These are phyloP conservation scores for Suillia variegata DNA, from an alignment of 2,888 invertebrate genomes.

Conservation along the genomic window DNA sequence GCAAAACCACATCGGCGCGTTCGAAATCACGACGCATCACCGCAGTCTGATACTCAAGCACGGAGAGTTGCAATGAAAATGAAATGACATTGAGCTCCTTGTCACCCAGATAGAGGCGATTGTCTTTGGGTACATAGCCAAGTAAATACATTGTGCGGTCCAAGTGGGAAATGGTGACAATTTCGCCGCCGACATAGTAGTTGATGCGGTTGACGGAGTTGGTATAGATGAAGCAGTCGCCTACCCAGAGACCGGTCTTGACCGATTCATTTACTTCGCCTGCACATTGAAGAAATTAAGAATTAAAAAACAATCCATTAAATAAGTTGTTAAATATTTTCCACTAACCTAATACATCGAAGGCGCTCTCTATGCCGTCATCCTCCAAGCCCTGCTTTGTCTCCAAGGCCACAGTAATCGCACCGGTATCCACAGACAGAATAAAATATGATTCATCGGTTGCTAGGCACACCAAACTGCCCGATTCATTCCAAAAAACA, in stretches of 20 bases:
- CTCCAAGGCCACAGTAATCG: conserved; percentile 78
- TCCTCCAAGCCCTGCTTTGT: conserved; percentile 79
- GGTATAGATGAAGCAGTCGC: conserved; percentile 99
- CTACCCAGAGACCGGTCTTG: conserved; percentile 95
- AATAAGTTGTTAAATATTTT: neutral
- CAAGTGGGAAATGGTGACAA: conserved; percentile 96
- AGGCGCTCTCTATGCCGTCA: conserved; percentile 95
- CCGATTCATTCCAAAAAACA: conserved; percentile 97
- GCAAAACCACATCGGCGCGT: conserved; percentile 91
- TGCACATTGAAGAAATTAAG: conserved; percentile 25
- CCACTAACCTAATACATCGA: conserved; percentile 72
- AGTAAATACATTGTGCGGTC: conserved; percentile 97
- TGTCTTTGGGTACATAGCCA: conserved; percentile 95
- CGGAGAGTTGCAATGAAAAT: conserved; percentile 91
- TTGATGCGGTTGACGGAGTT: conserved; percentile 96
- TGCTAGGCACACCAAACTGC: conserved; percentile 89
- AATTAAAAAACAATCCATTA: neutral
- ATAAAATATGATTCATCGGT: conserved; percentile 96
- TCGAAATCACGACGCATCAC: conserved; percentile 98
- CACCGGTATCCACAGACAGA: conserved; percentile 83
- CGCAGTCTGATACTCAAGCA: conserved; percentile 99
- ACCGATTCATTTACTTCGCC: conserved; percentile 87
- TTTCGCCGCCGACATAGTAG: conserved; percentile 99
- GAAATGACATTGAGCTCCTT: conserved; percentile 96
- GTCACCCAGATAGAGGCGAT: conserved; percentile 94